Conservation (phyloP, 2,888 invertebrate species). For the Drymonia ruficornis region DNA sequence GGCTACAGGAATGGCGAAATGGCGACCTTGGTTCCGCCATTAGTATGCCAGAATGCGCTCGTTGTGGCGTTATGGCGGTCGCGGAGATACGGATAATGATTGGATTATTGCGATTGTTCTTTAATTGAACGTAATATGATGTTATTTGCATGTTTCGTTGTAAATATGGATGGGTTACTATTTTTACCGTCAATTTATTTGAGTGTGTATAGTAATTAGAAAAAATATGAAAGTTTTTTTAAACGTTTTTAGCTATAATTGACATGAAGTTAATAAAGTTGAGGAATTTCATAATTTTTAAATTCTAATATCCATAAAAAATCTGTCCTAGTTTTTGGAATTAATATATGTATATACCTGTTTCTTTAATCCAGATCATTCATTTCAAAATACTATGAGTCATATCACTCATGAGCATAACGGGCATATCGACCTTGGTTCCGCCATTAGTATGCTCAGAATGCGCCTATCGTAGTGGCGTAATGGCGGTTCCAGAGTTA, state of each 20-base stretch:
- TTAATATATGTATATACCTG: too few species aligned
- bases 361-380: too few species aligned
- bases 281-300: too few species aligned
- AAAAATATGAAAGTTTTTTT: too few species aligned
- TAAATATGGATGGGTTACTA: too few species aligned
- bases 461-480: constrained; percentile 12
- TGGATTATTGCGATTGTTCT: neutral
- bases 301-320: too few species aligned
- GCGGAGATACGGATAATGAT: neutral
- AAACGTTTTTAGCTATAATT: too few species aligned
- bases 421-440: constrained; percentile 24
- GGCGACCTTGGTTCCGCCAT: constrained; percentile 6
- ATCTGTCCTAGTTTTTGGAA: too few species aligned
- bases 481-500: constrained; percentile 10
- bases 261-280: too few species aligned
- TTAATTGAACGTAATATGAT: neutral
- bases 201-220: too few species aligned
- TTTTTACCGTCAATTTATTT: too few species aligned
- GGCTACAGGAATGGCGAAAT: neutral
- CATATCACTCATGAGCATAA: constrained; percentile 21
- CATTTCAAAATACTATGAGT: too few species aligned
- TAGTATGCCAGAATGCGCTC: constrained; percentile 1
- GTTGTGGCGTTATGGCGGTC: neutral
- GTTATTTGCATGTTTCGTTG: neutral
- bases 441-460: constrained; percentile 16